Evolutionary conservation across 1,140 invertebrate genomes (phyloP).

Genomic region (Drosophila micromelanica): DNA sequence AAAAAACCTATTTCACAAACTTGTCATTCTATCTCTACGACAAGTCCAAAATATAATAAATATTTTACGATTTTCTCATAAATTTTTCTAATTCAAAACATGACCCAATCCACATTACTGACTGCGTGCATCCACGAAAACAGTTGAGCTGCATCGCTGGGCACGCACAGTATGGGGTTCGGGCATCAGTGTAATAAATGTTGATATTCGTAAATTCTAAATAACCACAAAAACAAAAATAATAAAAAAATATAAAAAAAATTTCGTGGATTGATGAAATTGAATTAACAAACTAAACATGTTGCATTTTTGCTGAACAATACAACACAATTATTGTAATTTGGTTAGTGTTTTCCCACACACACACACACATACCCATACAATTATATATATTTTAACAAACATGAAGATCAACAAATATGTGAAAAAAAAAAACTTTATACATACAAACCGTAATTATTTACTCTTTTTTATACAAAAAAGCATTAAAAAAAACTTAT

Average conservation of each 20-base stretch:
- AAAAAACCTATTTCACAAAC: constrained; percentile 54
- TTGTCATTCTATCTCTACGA: constrained; percentile 52
- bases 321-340: constrained; percentile 52
- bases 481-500: constrained; percentile 73
- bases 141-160: constrained; percentile 66
- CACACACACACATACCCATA: constrained; percentile 41
- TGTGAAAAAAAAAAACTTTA: constrained; percentile 67
- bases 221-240: constrained; percentile 51
- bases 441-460: constrained; percentile 78
- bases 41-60: constrained; percentile 29
- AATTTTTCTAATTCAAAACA: constrained; percentile 40
- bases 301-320: constrained; percentile 73
- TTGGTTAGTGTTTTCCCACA: constrained; percentile 65
- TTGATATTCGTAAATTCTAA: constrained; percentile 66
- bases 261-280: constrained; percentile 53
- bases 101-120: constrained; percentile 8
- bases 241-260: constrained; percentile 44
- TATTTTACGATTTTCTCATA: constrained; percentile 50
- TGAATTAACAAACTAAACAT: constrained; percentile 78
- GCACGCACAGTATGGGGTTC: constrained; percentile 11
- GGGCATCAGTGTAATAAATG: constrained; percentile 42
- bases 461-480: constrained; percentile 84
- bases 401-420: constrained; percentile 60
- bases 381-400: constrained; percentile 66
- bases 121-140: constrained; percentile 6